A percentile compares a stretch with the other conserved stretches of the same genome.
Evolutionary conservation across 2,797 vertebrate species (phyloP).

Genomic region (Aselliscus stoliczkanus): DNA sequence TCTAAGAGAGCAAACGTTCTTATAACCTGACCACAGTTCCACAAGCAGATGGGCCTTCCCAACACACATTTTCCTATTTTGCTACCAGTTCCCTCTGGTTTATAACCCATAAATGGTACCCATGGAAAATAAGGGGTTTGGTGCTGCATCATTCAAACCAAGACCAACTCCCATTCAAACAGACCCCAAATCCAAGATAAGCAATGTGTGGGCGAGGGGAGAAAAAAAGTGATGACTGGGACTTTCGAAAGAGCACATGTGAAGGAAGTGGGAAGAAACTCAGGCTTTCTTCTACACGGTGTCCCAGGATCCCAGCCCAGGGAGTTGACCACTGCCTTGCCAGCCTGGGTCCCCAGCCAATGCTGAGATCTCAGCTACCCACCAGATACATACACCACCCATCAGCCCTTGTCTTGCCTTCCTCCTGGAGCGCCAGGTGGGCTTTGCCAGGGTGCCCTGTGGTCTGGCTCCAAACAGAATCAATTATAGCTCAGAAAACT

Average conservation of each 20-base stretch:
- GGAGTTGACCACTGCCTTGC: not conserved
- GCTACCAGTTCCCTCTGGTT: not conserved
- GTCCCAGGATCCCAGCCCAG: not conserved
- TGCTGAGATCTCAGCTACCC: not conserved
- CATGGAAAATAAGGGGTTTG: not conserved
- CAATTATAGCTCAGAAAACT: not conserved
- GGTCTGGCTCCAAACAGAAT: not conserved
- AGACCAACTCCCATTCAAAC: conserved; percentile 15
- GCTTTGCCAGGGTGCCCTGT: not conserved
- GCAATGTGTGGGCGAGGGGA: not conserved
- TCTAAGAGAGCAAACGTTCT: not conserved
- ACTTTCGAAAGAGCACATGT: not conserved
- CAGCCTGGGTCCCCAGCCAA: not conserved
- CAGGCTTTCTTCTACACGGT: not conserved
- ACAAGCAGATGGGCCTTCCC: not conserved
- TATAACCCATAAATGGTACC: not conserved
- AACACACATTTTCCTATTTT: not conserved
- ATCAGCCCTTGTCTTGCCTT: not conserved
- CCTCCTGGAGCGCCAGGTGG: not conserved
- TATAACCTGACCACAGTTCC: not conserved
- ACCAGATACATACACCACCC: not conserved
- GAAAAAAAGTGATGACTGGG: not conserved
- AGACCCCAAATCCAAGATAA: conserved; percentile 45
- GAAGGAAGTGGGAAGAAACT: not conserved
- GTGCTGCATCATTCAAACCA: not conserved